Evolutionary conservation across 2,113 vertebrate genomes (phyloP).

Genomic region (Scartelaos histophorus): DNA sequence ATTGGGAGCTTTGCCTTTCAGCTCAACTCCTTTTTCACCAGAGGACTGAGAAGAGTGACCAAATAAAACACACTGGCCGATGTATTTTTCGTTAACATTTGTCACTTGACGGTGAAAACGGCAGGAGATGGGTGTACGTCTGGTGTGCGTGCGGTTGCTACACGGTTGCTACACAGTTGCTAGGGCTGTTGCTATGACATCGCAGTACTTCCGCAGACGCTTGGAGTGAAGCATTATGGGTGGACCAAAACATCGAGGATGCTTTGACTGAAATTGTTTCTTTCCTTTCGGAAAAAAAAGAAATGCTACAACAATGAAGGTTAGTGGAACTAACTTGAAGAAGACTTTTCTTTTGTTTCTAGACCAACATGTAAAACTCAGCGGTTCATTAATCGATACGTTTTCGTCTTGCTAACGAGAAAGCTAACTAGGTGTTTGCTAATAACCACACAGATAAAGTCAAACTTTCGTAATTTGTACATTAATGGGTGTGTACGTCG

Average conservation of each 20-base stretch:
- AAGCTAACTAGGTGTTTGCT: constrained; percentile 3
- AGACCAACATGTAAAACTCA: background rate
- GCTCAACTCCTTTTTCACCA: no score
- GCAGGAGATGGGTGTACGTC: no score
- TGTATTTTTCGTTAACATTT: no score
- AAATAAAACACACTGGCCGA: no score
- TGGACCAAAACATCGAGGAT: constrained; percentile 25
- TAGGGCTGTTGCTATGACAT: constrained; percentile 65
- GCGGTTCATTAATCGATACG: background rate
- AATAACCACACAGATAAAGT: background rate
- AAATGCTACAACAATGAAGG: constrained; percentile 56
- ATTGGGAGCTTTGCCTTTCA: background rate
- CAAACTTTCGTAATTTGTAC: background rate
- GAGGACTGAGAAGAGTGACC: no score
- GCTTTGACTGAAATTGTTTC: background rate
- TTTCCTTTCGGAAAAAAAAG: background rate
- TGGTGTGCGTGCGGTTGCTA: background rate
- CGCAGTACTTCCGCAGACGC: constrained; percentile 65
- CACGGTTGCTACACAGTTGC: constrained; percentile 1
- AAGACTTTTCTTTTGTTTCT: background rate
- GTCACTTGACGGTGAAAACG: no score
- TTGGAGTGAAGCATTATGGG: constrained; percentile 63
- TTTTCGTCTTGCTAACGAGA: constrained; percentile 18
- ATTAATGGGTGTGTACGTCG: background rate
- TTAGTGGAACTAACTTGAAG: background rate